phyloP scores from a whole-genome alignment of 2,888 invertebrate species.

The Congeria kusceri region DNA sequence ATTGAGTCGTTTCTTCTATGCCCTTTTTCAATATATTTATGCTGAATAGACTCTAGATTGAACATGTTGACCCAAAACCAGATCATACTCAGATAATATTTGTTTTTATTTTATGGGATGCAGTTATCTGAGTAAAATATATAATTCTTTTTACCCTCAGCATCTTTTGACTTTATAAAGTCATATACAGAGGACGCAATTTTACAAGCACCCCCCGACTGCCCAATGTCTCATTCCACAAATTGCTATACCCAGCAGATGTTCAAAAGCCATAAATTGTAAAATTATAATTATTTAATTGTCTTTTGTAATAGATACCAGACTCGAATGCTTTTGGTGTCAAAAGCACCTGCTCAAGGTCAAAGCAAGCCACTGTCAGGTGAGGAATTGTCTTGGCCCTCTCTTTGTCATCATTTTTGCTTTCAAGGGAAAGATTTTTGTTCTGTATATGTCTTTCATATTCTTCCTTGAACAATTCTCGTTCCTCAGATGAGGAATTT shows the following conservation, averaged over 20 bases:
- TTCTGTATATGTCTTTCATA: conserved; percentile 40
- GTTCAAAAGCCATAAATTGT: conserved; percentile 21
- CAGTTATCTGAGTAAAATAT: conserved; percentile 30
- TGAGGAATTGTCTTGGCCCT: conserved; percentile 16
- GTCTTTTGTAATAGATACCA: conserved; percentile 21
- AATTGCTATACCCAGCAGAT: conserved; percentile 11
- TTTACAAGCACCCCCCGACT: conserved; percentile 16
- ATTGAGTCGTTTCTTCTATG: conserved; percentile 43
- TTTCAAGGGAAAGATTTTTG: conserved; percentile 29
- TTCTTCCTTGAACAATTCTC: conserved; percentile 16
- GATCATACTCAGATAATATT: conserved; percentile 32
- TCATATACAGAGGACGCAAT: conserved; percentile 30
- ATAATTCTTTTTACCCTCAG: conserved; percentile 1
- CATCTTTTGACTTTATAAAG: conserved; percentile 10
- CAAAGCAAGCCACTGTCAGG: conserved; percentile 29
- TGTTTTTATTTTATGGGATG: conserved; percentile 41
- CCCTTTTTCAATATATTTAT: conserved; percentile 42
- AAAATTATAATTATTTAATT: conserved; percentile 23
- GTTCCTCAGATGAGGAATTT: too few species aligned
- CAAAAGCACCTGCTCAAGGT: conserved; percentile 15
- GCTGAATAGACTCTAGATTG: conserved; percentile 14
- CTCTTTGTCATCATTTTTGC: conserved; percentile 46
- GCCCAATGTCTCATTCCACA: conserved; percentile 29
- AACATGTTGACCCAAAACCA: conserved; percentile 40
- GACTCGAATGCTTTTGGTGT: conserved; percentile 26